These are phyloP conservation scores for Cyanoramphus novaezelandiae DNA, from an alignment of 2,113 vertebrate species.

Conservation along the genomic window DNA sequence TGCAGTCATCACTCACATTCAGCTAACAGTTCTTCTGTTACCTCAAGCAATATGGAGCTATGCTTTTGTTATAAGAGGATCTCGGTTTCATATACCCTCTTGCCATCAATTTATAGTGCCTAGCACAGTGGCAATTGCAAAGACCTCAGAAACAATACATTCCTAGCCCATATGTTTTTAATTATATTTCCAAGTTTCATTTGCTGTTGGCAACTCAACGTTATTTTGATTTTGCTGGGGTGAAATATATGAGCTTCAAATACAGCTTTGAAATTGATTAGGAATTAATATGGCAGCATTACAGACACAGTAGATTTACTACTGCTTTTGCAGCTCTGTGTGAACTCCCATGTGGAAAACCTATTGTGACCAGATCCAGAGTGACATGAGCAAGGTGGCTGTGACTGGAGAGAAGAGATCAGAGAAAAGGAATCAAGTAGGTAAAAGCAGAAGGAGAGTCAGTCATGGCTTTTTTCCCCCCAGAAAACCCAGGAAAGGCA, in stretches of 20 bases:
- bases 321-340: neutral
- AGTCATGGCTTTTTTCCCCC: neutral
- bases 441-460: neutral
- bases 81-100: constrained; percentile 59
- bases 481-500: neutral
- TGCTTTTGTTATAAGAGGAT: constrained; percentile 57
- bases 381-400: neutral
- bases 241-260: constrained; percentile 54
- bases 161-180: constrained; percentile 39
- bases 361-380: neutral
- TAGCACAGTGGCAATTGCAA: constrained; percentile 42
- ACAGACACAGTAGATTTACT: constrained; percentile 22
- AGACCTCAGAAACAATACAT: constrained; percentile 42
- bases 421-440: neutral
- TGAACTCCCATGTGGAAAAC: neutral
- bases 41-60: constrained; percentile 41
- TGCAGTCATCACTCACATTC: constrained; percentile 51
- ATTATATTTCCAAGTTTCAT: constrained; percentile 56
- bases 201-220: constrained; percentile 46
- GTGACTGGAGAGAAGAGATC: neutral
- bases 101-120: constrained; percentile 58
- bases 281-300: constrained; percentile 56
- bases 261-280: constrained; percentile 48
- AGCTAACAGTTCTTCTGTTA: constrained; percentile 50
- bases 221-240: constrained; percentile 50